These are phyloP conservation scores for Drosophila algonquin DNA, from an alignment of 2,888 invertebrate species.

Conservation along the genomic window DNA sequence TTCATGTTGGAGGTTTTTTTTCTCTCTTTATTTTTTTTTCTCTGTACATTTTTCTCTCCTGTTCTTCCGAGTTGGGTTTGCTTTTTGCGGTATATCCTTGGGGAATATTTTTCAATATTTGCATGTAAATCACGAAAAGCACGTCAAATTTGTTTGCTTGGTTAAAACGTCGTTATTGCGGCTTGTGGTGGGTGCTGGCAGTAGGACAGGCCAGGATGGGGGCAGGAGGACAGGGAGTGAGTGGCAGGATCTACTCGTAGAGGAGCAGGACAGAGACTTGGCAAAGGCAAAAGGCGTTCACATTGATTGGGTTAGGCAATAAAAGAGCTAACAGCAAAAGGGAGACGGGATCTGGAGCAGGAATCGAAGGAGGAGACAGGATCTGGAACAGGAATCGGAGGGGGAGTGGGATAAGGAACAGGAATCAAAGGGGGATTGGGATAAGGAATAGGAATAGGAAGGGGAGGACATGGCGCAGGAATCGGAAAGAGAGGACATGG, in stretches of 20 bases:
- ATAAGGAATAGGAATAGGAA: not conserved
- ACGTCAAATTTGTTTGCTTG: constrained; percentile 81
- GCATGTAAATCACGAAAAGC: constrained; percentile 82
- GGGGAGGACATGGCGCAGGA: too few relatives aligned
- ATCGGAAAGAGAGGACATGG: too few relatives aligned
- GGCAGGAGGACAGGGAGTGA: not conserved
- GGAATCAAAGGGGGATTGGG: constrained; percentile 3
- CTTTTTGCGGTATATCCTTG: constrained; percentile 74
- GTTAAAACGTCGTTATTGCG: constrained; percentile 77
- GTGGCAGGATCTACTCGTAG: not conserved
- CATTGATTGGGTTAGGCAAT: constrained; percentile 76
- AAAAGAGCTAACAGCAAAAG: constrained; percentile 38
- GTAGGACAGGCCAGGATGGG: not conserved
- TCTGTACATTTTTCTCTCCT: constrained; percentile 23
- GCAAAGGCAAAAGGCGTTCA: constrained; percentile 53
- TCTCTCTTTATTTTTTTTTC: not conserved
- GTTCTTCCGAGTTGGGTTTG: constrained; percentile 56
- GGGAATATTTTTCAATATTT: constrained; percentile 81
- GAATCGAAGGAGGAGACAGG: not conserved
- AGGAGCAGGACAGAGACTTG: constrained; percentile 7
- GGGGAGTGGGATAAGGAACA: not conserved
- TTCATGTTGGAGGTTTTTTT: constrained; percentile 32
- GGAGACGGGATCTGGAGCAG: constrained; percentile 12
- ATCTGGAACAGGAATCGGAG: constrained; percentile 13
- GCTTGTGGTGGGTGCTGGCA: constrained; percentile 38